Percentiles rank a stretch among this genome's conserved stretches.
Evolutionary conservation across 2,888 invertebrate species (phyloP).

Genomic region (Lasioglossum marginatum): DNA sequence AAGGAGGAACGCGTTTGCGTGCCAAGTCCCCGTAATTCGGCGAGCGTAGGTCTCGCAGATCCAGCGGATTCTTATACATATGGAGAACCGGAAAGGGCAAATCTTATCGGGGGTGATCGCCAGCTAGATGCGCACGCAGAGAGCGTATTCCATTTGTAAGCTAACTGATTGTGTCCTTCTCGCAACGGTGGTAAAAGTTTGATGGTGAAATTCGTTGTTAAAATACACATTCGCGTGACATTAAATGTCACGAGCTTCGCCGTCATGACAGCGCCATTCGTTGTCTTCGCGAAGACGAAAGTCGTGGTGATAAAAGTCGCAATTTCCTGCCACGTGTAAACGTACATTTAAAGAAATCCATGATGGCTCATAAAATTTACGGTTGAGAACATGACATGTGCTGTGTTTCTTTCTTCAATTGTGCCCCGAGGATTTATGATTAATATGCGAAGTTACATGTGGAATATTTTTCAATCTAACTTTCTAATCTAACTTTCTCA

Average conservation of each 20-base stretch:
- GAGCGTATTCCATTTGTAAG: conserved; percentile 3
- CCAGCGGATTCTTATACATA: not conserved
- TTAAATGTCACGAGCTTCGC: not conserved
- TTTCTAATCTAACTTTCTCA: too few relatives aligned
- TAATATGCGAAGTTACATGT: not conserved
- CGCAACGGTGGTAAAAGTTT: not conserved
- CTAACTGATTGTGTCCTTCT: not conserved
- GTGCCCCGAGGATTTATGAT: not conserved
- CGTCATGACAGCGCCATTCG: not conserved
- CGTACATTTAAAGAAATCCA: not conserved
- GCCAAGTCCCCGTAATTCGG: conserved; percentile 32
- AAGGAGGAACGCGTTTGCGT: conserved; percentile 25
- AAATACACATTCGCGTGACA: conserved; percentile 3
- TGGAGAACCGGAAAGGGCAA: conserved; percentile 22
- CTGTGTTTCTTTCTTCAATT: not conserved
- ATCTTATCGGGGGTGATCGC: conserved; percentile 23
- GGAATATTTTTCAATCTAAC: not conserved
- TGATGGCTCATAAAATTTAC: not conserved
- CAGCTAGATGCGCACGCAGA: not conserved
- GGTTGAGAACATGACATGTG: not conserved
- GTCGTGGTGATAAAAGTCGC: not conserved
- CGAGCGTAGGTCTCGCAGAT: conserved; percentile 4
- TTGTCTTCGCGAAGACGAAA: not conserved
- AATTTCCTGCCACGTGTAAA: not conserved
- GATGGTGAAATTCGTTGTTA: not conserved